phyloP scores from a whole-genome alignment of 2,113 vertebrate species.

The Pristiophorus japonicus region DNA sequence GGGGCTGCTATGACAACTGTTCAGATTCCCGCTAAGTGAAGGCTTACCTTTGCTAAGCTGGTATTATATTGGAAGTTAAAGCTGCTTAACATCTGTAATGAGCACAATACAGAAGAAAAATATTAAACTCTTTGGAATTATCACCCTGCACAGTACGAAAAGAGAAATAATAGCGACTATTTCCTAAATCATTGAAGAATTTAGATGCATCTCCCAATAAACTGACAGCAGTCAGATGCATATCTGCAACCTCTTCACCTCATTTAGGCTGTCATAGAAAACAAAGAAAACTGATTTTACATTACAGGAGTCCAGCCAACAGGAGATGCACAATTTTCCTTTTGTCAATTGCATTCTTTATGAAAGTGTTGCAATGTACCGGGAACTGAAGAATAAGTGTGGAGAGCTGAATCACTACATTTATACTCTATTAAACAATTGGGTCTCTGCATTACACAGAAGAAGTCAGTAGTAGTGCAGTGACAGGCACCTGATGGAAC shows the following conservation, averaged over 20 bases:
- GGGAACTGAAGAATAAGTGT: background rate
- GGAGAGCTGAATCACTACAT: background rate
- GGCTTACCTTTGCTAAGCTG: conserved; percentile 4
- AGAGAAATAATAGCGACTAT: background rate
- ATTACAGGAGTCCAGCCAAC: background rate
- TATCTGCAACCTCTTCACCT: background rate
- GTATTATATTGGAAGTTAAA: background rate
- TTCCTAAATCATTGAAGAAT: background rate
- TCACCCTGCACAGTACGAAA: background rate
- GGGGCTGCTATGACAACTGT: conserved; percentile 12
- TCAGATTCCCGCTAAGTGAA: background rate
- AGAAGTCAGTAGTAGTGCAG: background rate
- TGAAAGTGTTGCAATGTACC: background rate
- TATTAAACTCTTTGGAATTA: background rate
- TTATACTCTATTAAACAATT: background rate
- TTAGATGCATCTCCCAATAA: background rate
- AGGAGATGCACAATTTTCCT: background rate
- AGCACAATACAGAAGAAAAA: background rate
- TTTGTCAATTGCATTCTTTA: background rate
- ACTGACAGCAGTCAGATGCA: background rate
- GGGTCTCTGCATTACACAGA: background rate
- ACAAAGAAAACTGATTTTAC: background rate
- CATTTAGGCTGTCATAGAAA: background rate
- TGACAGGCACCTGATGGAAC: background rate
- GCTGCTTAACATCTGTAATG: background rate